Evolutionary conservation across 2,797 vertebrate species (phyloP), one percentile per base, ranked within the genome.

Genomic region (Chromobotia macracanthus): DNA sequence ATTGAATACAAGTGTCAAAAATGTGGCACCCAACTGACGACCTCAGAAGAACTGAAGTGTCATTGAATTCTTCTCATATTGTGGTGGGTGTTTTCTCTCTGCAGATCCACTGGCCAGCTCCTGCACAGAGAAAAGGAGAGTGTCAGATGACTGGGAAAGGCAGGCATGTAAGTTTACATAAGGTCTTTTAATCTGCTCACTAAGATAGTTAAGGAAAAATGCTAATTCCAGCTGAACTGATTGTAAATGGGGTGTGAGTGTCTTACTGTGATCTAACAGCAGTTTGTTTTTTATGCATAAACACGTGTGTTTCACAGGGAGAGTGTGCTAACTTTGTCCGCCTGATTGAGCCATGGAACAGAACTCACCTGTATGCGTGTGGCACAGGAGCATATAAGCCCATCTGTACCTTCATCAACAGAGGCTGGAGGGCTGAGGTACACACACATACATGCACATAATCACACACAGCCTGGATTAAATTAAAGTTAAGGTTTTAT

Each of bases 301-400:
- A 12, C 56, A 11, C 80, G 50, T 60, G 56, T 75, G 28, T 61
- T 56, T 83, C n/a, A 13, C 88, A 96, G 95, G 94, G 94, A 0
- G 95, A 95, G 82, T 96, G 95, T 85, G 94, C 94, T 86, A 96
- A 96, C 89, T 96, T 95, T 80, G 91, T 96, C 82, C 92, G 95
- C 12, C 44, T 95, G 85, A 95, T 95, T 12, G 93, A 95, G 83
- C 94, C 95, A 0, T 93, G 94, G 92, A 96, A 96, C 91, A 93
- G 95, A 78, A 96, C 95, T 80, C 95, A 96, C 86, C 92, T 96
- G 56, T 95, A 95, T 84, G 92, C 93, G 55, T 96, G 95, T 76
- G 95, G 95, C 19, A 96, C 95, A 0, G 94, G 95, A 68, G 95
- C 95, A 31, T 96, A 95, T 89, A 94, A 91, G 28, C 95, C 95